These are phyloP conservation scores for Gerris buenoi DNA, from an alignment of 1,140 invertebrate species.

Conservation along the genomic window DNA sequence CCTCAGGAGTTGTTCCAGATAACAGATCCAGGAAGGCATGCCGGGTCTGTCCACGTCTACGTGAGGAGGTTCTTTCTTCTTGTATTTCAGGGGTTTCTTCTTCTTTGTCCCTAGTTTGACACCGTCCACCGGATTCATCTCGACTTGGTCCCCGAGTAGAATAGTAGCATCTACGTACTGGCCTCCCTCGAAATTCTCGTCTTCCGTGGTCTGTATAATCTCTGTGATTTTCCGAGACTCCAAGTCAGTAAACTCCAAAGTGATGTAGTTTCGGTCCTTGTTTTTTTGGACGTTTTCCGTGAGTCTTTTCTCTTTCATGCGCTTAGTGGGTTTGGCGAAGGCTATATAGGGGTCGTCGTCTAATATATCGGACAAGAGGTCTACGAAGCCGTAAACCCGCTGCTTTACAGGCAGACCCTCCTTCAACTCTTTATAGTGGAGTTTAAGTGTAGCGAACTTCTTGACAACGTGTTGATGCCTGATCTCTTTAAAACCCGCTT, in stretches of 20 bases:
- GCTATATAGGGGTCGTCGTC: background rate
- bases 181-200: too few relatives aligned
- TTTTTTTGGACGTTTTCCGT: too few relatives aligned
- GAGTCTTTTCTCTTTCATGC: background rate
- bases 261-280: too few relatives aligned
- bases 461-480: background rate
- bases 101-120: too few relatives aligned
- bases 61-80: too few relatives aligned
- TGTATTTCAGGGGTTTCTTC: too few relatives aligned
- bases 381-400: background rate
- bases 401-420: background rate
- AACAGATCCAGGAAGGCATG: background rate
- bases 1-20: background rate
- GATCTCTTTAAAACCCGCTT: background rate
- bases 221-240: too few relatives aligned
- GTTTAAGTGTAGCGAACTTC: background rate
- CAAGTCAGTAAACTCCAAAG: too few relatives aligned
- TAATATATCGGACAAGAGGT: background rate
- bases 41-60: background rate
- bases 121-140: too few relatives aligned
- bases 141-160: too few relatives aligned
- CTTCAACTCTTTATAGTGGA: background rate
- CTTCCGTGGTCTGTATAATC: too few relatives aligned
- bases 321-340: background rate
- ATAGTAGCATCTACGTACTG: too few relatives aligned